Evolutionary conservation across 2,797 vertebrate genomes (phyloP).

Genomic region (Sebastes kiyomatsui): DNA sequence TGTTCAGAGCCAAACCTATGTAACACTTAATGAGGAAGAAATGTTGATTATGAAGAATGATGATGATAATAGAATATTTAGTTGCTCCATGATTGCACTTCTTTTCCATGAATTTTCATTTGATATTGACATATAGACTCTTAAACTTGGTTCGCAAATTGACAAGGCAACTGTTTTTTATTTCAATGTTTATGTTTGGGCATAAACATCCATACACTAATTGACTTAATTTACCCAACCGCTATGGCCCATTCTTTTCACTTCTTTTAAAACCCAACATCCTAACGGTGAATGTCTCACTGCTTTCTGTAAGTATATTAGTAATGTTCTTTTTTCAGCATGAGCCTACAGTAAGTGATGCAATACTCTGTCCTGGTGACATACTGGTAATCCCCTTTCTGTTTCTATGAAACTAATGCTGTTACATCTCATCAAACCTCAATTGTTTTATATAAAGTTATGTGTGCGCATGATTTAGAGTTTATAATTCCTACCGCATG

Average conservation of each 20-base stretch:
- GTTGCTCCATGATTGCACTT: not conserved
- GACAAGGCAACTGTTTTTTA: not conserved
- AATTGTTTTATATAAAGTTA: not conserved
- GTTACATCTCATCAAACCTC: not conserved
- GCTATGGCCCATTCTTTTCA: not conserved
- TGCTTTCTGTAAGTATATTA: not conserved
- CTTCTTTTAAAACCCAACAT: not conserved
- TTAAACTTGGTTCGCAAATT: not conserved
- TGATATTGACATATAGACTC: not conserved
- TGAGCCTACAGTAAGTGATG: not conserved
- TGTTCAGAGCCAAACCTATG: not conserved
- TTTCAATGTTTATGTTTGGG: not conserved
- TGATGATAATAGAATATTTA: not conserved
- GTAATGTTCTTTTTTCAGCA: not conserved
- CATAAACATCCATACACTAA: not conserved
- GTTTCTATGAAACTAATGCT: not conserved
- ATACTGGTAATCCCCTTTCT: not conserved
- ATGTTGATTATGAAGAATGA: not conserved
- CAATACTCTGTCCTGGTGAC: not conserved
- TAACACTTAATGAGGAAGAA: not conserved
- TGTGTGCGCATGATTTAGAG: not conserved
- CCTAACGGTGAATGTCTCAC: not conserved
- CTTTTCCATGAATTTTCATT: not conserved
- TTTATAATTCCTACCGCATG: not conserved
- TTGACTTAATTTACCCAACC: not conserved